phyloP scores from a whole-genome alignment of 2,797 vertebrate genomes.

The Simalia tracyae region DNA sequence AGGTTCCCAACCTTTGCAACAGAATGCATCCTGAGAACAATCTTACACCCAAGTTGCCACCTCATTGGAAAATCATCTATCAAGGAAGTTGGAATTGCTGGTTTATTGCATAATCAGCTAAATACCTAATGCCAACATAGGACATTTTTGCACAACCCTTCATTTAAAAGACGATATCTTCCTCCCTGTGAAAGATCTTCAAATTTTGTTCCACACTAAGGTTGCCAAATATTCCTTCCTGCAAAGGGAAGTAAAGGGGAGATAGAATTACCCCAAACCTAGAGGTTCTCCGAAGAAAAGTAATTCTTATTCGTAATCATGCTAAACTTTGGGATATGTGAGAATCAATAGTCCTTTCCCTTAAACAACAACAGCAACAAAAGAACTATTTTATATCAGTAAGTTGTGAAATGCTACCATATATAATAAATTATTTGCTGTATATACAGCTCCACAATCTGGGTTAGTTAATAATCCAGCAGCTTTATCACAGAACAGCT shows the following conservation, averaged over 20 bases:
- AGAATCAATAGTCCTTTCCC: neutral
- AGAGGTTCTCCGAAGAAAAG: neutral
- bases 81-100: neutral
- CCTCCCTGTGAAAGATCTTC: neutral
- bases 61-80: neutral
- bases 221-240: too few relatives aligned
- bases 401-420: neutral
- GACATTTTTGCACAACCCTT: neutral
- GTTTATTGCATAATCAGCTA: neutral
- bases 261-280: neutral
- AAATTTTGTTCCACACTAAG: neutral
- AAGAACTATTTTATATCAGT: neutral
- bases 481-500: constrained; percentile 49
- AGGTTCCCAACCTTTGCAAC: neutral
- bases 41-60: neutral
- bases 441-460: constrained; percentile 49
- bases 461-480: constrained; percentile 46
- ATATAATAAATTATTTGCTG: constrained; percentile 24
- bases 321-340: neutral
- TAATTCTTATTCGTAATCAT: neutral
- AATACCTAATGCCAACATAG: neutral
- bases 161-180: neutral
- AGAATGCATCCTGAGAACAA: neutral
- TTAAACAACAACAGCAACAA: neutral
- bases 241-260: neutral